phyloP scores from a whole-genome alignment of 1,140 invertebrate species.

The Drosophila mojavensis region DNA sequence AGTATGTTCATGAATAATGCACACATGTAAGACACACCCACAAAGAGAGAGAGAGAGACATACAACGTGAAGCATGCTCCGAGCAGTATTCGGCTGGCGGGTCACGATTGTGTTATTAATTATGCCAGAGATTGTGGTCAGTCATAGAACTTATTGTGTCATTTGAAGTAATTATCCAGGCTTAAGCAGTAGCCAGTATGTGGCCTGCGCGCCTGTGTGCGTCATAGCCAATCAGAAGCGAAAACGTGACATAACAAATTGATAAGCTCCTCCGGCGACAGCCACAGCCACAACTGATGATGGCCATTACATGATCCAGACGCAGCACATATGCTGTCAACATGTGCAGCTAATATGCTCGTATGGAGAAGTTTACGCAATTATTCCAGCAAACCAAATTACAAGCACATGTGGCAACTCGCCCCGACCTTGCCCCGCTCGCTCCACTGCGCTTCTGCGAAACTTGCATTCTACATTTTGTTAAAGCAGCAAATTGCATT shows the following conservation, averaged over 20 bases:
- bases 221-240: conserved; percentile 29
- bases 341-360: conserved; percentile 46
- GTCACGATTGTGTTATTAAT: conserved; percentile 57
- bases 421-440: conserved; percentile 20
- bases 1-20: conserved; percentile 62
- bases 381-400: conserved; percentile 55
- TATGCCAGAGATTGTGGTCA: conserved; percentile 47
- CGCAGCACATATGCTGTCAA: conserved; percentile 19
- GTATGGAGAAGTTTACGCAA: conserved; percentile 49
- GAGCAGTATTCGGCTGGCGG: conserved; percentile 4
- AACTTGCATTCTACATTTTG: conserved; percentile 42
- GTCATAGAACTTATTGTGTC: conserved; percentile 53
- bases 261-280: conserved; percentile 3
- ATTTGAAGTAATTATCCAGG: conserved; percentile 60
- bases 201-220: neutral
- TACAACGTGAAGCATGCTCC: neutral
- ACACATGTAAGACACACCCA: conserved; percentile 21
- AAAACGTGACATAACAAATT: conserved; percentile 23
- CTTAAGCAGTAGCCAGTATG: conserved; percentile 41
- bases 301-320: conserved; percentile 27
- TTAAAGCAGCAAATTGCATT: conserved; percentile 34
- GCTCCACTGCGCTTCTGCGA: conserved; percentile 3
- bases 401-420: conserved; percentile 40
- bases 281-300: conserved; percentile 1
- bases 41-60: neutral